These are phyloP conservation scores for Hoplias malabaricus DNA, from an alignment of 2,113 vertebrate genomes.

Conservation along the genomic window DNA sequence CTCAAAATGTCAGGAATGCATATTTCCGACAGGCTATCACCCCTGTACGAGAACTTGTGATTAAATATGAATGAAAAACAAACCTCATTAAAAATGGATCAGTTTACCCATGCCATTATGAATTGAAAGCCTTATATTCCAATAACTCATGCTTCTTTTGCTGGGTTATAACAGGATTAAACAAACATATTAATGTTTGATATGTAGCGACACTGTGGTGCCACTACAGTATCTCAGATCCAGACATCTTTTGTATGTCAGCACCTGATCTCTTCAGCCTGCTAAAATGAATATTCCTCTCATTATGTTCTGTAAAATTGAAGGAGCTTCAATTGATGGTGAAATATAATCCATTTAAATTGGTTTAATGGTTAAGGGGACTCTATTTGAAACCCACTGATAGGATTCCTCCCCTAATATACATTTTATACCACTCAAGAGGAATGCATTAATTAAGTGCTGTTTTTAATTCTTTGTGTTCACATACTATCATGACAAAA, in stretches of 20 bases:
- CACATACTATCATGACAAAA: not conserved
- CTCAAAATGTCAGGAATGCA: not conserved
- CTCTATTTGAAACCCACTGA: not conserved
- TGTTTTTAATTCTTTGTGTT: slow-evolving; percentile 11
- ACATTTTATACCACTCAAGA: not conserved
- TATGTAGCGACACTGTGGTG: not conserved
- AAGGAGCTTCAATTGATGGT: not conserved
- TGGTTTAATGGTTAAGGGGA: not conserved
- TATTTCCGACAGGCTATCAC: not conserved
- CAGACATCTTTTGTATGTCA: not conserved
- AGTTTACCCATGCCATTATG: not conserved
- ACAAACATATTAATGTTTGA: not conserved
- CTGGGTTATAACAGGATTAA: not conserved
- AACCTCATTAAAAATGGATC: not conserved
- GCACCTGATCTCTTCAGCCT: not conserved
- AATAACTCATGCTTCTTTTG: not conserved
- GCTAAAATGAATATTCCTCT: not conserved
- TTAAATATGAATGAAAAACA: not conserved
- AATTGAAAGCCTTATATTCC: not conserved
- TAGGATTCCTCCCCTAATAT: not conserved
- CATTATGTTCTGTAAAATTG: not conserved
- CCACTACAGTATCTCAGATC: not conserved
- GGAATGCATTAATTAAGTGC: slow-evolving; percentile 13
- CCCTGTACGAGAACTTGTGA: not conserved
- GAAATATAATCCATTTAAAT: slow-evolving; percentile 4